These are phyloP conservation scores for Asobara japonica DNA, from an alignment of 1,140 invertebrate species.

Conservation along the genomic window DNA sequence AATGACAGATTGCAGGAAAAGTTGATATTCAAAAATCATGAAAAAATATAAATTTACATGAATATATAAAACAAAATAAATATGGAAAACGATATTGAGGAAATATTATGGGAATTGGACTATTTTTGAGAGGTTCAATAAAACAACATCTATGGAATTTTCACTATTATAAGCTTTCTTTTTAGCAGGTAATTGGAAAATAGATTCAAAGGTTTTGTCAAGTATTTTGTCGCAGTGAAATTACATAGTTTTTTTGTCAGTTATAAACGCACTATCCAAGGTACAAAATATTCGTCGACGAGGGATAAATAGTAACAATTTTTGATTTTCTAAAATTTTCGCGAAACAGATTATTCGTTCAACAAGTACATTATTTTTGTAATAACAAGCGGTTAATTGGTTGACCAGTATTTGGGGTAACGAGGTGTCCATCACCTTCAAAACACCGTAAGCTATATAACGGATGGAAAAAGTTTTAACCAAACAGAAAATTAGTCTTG, in stretches of 20 bases:
- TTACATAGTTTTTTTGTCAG: background rate
- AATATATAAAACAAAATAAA: background rate
- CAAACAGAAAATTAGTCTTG: too few species aligned
- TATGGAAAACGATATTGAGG: too few species aligned
- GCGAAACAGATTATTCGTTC: background rate
- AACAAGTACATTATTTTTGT: background rate
- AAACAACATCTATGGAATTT: background rate
- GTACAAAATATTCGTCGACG: constrained; percentile 19
- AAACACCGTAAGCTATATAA: too few species aligned
- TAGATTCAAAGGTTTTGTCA: background rate
- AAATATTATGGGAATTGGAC: background rate
- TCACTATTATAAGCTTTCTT: constrained; percentile 17
- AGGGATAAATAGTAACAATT: background rate
- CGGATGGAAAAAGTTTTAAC: too few species aligned
- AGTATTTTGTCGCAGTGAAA: background rate
- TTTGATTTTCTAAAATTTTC: background rate
- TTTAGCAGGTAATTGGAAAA: background rate
- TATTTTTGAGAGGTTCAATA: background rate
- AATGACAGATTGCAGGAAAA: too few species aligned
- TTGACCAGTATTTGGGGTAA: too few species aligned
- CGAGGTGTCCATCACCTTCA: too few species aligned
- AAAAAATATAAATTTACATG: too few species aligned
- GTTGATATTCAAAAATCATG: too few species aligned
- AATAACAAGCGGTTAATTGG: too few species aligned
- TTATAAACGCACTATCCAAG: background rate